Base-by-base conservation (phyloP, 2,113 vertebrate species). In the Amblyopsis rosae region DNA sequence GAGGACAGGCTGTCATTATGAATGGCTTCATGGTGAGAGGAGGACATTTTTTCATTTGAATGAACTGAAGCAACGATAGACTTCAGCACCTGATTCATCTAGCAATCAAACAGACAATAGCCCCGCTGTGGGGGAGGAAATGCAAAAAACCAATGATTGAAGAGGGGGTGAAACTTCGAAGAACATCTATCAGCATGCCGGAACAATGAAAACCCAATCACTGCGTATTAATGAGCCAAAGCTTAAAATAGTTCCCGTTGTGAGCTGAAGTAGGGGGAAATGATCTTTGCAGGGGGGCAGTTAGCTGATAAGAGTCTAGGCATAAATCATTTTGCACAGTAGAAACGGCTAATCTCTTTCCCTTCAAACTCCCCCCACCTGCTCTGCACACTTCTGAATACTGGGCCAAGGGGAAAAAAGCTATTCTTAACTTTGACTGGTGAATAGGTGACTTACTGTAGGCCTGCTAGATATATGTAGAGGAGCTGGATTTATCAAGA, bases 201-300 rank as follows among this genome's bases (percentile, higher is more conserved):
- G 89, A 88, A 90, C 87, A 90, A 90, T 87, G 89, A 41, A 41
- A 89, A 89, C 84, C 87, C 86, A 90, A 90, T 90, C 89, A 89
- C 78, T 88, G 81, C 77, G 87, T 84, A 90, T 90, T 90, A 89
- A 90, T 90, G 89, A 90, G 87, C 77, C 86, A 75, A 79, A 64
- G 84, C 89, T 88, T 89, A 90, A 90, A 90, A 90, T 90, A 90
- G 89, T 90, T 83, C 83, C 75, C 75, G 86, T 87, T 88, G 84
- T 88, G 86, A 90, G 87, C 87, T 89, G 82, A 89, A 89, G 84
- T 87, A 86, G 74, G 75, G 84, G 87, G 86, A 88, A 89, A 89
- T 89, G 87, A 90, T 90, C 89, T 90, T 85, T 88, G 84, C 67
- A 67, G 79, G 57, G 79, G 73, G 70, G 54, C 45, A 17, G 57